These are phyloP conservation scores for Phodopus roborovskii DNA, from an alignment of 2,113 vertebrate genomes.

Conservation along the genomic window DNA sequence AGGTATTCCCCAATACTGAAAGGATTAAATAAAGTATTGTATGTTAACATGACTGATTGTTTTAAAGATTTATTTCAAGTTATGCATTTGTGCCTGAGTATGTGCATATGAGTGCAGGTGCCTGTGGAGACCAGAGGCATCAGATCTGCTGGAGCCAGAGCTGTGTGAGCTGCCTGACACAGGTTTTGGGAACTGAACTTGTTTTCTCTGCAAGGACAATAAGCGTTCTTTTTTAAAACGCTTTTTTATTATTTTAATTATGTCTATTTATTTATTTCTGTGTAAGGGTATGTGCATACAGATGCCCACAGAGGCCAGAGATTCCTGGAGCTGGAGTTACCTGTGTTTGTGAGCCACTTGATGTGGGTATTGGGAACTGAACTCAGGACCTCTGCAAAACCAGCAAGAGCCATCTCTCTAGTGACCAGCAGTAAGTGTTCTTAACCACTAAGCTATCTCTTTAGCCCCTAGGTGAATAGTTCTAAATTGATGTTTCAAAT, in stretches of 20 bases:
- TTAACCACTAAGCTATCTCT: neutral
- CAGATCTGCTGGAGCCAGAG: neutral
- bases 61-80: neutral
- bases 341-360: neutral
- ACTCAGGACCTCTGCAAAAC: neutral
- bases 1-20: neutral
- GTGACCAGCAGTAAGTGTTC: neutral
- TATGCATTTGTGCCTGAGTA: neutral
- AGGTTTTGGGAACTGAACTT: neutral
- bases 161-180: neutral
- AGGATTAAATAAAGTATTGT: neutral
- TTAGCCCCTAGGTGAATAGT: neutral
- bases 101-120: neutral
- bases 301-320: neutral
- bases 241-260: neutral
- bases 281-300: neutral
- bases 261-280: neutral
- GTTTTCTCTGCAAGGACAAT: neutral
- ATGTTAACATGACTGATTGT: neutral
- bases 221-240: neutral
- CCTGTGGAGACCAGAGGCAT: neutral
- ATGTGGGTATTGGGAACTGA: neutral
- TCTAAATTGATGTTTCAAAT: neutral
- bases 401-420: too few species aligned
- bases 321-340: neutral